Base-by-base conservation (phyloP, 1,140 invertebrate genomes). In the Hycleus phaleratus region DNA sequence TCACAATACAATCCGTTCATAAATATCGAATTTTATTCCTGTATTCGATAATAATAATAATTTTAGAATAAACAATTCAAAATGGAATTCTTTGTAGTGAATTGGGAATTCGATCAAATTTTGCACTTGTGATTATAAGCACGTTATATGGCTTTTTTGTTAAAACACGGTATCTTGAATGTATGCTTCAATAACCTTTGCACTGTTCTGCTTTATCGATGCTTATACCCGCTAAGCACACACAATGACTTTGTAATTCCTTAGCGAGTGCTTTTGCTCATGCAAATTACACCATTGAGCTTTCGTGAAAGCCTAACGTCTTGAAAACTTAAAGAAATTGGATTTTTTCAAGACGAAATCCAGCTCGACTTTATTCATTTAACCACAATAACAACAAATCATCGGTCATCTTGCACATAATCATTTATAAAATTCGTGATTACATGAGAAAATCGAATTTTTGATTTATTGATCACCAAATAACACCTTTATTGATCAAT, bases 161-260 rank as follows among this genome's bases (percentile, higher is more conserved):
- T 38, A 53, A 53, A 44, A 45, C 42, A 38, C 42, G 40, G 45
- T 53, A 53, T 53, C 51, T 53, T 18, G 42, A 53, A 46, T 53
- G 10, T 53, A 59, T 59, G 58, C 58, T 59, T 59, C 58, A 52
- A 49, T 53, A 52, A 53, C 44, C 49, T 48, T 59, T 59, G 50
- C 51, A 46, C 46, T 49, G 46, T 57, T 50, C 46, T 46, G 51
- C 50, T 59, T 59, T 59, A 59, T 59, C 58, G 58, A 59, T 59
- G 58, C 51, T 59, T 48, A 53, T 53, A 48, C 26, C 45, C 38
- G 44, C 47, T 49, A 52, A 48, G 50, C 58, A 54, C 58, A 48
- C 51, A 59, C 58, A 59, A 59, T 59, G 49, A 46, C 45, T 59
- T 54, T 32, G 50, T 49, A 59, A 59, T 53, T 59, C 58, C 58